Conservation (phyloP, 2,888 invertebrate genomes). For the Nomada hirtipes region DNA sequence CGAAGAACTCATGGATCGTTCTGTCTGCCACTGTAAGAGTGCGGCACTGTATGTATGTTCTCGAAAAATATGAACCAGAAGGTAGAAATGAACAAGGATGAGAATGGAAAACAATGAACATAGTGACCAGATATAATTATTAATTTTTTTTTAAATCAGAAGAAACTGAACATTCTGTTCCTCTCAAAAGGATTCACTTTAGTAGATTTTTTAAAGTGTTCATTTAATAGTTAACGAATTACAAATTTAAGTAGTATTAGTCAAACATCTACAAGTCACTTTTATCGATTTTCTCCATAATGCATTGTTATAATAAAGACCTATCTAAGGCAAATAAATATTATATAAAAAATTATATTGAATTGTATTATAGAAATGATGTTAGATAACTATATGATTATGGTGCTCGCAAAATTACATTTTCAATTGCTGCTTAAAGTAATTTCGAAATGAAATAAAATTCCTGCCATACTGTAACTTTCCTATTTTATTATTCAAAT, state of each 20-base stretch:
- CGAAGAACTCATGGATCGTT: slow-evolving; percentile 11
- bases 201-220: too few species aligned
- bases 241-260: too few species aligned
- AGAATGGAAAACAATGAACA: neutral
- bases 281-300: neutral
- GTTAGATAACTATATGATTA: neutral
- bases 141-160: neutral
- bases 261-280: neutral
- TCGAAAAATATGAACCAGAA: neutral
- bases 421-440: too few species aligned
- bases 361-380: neutral
- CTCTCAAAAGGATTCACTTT: too few species aligned
- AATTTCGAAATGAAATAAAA: too few species aligned
- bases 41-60: slow-evolving; percentile 41
- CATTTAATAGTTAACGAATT: too few species aligned
- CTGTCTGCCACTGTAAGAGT: slow-evolving; percentile 37
- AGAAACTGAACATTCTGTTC: neutral
- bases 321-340: neutral
- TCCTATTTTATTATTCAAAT: too few species aligned
- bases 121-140: neutral
- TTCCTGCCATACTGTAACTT: too few species aligned
- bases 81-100: neutral
- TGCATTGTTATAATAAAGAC: too few species aligned
- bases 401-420: too few species aligned
- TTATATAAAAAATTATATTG: neutral